These are phyloP conservation scores for Eupithecia subfuscata DNA, from an alignment of 2,888 invertebrate genomes.

Conservation along the genomic window DNA sequence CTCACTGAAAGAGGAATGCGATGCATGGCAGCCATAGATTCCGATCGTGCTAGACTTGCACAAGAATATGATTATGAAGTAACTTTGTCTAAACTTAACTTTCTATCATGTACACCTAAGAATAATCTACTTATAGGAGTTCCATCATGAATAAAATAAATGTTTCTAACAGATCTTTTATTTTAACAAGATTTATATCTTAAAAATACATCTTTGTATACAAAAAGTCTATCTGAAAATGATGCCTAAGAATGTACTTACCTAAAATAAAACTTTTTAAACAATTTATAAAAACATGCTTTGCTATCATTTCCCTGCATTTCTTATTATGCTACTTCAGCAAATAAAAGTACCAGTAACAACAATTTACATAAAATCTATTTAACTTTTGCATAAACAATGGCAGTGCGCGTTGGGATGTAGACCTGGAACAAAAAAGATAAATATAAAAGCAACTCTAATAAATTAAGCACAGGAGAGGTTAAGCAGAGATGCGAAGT, in stretches of 20 bases:
- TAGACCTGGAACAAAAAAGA: conserved; percentile 85
- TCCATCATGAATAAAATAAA: conserved; percentile 52
- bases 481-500: too few relatives aligned
- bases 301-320: conserved; percentile 34
- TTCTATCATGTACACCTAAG: conserved; percentile 94
- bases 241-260: conserved; percentile 15
- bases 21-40: conserved; percentile 96
- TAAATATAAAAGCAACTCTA: too few relatives aligned
- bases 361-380: conserved; percentile 28
- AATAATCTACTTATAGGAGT: conserved; percentile 93
- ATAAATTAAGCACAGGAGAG: too few relatives aligned
- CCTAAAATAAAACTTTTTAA: conserved; percentile 33
- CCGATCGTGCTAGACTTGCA: conserved; percentile 91
- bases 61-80: conserved; percentile 90
- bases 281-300: conserved; percentile 34
- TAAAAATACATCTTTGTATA: conserved; percentile 48
- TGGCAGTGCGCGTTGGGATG: conserved; percentile 88
- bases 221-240: conserved; percentile 47
- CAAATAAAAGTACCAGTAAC: conserved; percentile 29
- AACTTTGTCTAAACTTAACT: conserved; percentile 89
- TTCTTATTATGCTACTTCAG: conserved; percentile 21
- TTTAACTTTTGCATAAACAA: conserved; percentile 82
- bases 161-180: conserved; percentile 53
- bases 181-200: conserved; percentile 51
- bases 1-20: conserved; percentile 90